Base-by-base conservation (phyloP, 2,888 invertebrate species). In the Aporophyla nigra region DNA sequence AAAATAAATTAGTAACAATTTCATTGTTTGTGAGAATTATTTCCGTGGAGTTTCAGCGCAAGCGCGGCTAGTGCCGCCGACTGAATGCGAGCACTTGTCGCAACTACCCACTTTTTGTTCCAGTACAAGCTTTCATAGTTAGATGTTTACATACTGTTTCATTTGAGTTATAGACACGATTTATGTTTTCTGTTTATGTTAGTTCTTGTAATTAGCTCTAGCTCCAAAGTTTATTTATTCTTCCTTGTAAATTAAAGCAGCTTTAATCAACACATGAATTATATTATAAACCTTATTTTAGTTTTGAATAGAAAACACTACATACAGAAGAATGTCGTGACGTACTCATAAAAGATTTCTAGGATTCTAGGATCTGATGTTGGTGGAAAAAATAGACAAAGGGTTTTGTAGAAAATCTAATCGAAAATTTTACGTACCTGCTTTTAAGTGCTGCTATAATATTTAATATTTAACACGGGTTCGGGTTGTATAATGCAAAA, bases 1-100 rank as follows among this genome's bases (percentile, higher is more conserved):
- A 92, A 95, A 96, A 96, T 95, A 96, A 96, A 96, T 96, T 96
- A 96, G 95, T 96, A 95, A 96, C 96, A 95, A 95, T 96, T 95
- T 95, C 96, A 96, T 94, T 96, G 95, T 96, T 95, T 95, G 95
- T 89, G 92, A 93, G 93, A 95, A 96, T 96, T 94, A 94, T 95
- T 92, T 91, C 90, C 89, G 88, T 79, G 79, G 88, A 88, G 90
- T 90, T 87, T 85, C 83, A 88, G 83, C 82, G 86, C 83, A 85
- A 87, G 86, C 82, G 67, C 59, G 67, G 82, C 83, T 88, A 86
- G 86, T 76, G 80, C 76, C 77, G 79, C 80, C 72, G 74, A 73
- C 69, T 83, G 89, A 88, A 86, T 84, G 83, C 79, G 82, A 74
- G 73, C 80, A 83, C 87, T 87, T 87, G 85, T 82, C 85, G 74